Conservation (phyloP, 2,113 vertebrate genomes). For the Rhea pennata region DNA sequence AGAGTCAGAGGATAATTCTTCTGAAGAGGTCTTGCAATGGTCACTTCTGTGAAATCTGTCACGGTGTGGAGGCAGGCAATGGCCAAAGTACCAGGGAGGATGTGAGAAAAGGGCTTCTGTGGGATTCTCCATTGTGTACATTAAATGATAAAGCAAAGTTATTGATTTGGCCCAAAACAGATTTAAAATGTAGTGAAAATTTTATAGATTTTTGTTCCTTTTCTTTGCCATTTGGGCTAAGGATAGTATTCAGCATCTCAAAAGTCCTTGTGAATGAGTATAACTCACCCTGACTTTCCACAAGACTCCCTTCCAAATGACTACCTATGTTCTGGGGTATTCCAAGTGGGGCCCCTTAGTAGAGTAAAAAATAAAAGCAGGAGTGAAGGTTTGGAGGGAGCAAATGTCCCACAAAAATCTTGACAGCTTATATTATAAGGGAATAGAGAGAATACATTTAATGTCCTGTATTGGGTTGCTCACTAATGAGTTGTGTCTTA, state of each 20-base stretch:
- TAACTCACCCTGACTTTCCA: not conserved
- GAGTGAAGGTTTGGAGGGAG: not conserved
- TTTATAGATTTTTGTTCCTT: not conserved
- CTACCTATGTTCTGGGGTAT: not conserved
- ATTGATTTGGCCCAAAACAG: not conserved
- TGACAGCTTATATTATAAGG: not conserved
- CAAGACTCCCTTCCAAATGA: not conserved
- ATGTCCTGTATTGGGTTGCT: not conserved
- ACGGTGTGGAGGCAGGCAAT: accelerated
- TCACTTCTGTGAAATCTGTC: not conserved
- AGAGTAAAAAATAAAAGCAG: not conserved
- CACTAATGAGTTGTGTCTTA: not conserved
- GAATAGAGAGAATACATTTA: not conserved
- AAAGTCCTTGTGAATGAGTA: not conserved
- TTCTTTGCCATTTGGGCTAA: not conserved
- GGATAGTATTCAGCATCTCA: not conserved
- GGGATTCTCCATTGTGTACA: not conserved
- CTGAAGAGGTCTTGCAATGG: not conserved
- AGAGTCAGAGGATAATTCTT: not conserved
- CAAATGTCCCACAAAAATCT: not conserved
- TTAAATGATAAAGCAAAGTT: not conserved
- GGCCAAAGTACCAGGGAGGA: not conserved
- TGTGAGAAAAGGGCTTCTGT: not conserved
- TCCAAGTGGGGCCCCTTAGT: not conserved
- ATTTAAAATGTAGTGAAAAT: not conserved